These are phyloP conservation scores for Megaceryle torquata DNA, from an alignment of 2,113 vertebrate genomes.

Conservation along the genomic window DNA sequence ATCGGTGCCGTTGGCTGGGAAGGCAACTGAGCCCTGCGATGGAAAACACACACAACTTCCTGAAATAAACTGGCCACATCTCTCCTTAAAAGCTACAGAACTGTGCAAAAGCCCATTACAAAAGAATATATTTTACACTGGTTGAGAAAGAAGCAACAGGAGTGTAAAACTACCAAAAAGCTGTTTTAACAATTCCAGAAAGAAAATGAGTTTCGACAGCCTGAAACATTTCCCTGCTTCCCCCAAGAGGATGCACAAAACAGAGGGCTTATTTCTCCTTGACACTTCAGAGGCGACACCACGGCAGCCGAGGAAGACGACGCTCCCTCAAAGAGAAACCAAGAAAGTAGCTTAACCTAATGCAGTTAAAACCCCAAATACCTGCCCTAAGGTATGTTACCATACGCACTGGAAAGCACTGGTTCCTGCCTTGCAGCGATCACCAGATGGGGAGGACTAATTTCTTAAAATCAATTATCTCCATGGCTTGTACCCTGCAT, in stretches of 20 bases:
- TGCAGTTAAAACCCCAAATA: neutral
- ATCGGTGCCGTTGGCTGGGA: too few species aligned
- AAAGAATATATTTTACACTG: neutral
- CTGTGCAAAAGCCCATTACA: neutral
- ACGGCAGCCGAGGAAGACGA: neutral
- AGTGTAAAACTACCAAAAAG: neutral
- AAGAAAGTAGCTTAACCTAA: neutral
- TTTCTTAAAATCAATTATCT: neutral
- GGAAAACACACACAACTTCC: neutral
- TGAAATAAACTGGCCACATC: neutral
- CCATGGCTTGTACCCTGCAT: too few species aligned
- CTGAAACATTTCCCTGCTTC: neutral
- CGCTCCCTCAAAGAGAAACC: neutral
- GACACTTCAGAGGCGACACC: rapidly evolving
- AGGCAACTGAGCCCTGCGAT: too few species aligned
- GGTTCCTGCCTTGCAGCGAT: neutral
- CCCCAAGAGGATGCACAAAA: neutral
- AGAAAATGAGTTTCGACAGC: neutral
- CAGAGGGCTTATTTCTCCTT: neutral
- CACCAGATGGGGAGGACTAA: neutral
- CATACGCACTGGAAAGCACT: neutral
- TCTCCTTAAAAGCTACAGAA: neutral
- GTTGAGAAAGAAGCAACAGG: neutral
- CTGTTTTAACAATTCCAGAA: neutral
- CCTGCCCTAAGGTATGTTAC: neutral